Conservation (phyloP, 2,888 invertebrate species). For the Cheilosia vulpina region DNA sequence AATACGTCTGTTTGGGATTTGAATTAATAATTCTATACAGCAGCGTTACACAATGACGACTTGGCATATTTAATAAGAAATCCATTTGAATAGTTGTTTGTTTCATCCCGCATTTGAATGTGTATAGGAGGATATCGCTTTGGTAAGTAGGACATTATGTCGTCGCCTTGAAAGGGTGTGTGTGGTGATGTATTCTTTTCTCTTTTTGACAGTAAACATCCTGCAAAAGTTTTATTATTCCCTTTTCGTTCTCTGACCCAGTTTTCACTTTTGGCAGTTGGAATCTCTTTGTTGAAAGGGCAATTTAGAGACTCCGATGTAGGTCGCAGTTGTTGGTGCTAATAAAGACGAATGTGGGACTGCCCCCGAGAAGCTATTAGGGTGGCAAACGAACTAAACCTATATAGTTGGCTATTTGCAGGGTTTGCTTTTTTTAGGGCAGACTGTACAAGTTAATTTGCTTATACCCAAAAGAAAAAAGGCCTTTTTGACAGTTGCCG, state of each 20-base stretch:
- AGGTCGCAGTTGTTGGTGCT: not conserved
- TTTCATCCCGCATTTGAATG: not conserved
- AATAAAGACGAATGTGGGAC: not conserved
- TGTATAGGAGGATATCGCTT: not conserved
- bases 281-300: not conserved
- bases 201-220: conserved; percentile 6
- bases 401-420: too few relatives aligned
- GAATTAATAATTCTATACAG: not conserved
- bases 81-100: not conserved
- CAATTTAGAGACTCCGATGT: not conserved
- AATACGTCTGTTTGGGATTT: not conserved
- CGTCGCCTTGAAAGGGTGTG: conserved; percentile 1
- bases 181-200: not conserved
- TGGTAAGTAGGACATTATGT: not conserved
- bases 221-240: not conserved
- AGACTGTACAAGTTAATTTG: too few relatives aligned
- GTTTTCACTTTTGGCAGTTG: conserved; percentile 16
- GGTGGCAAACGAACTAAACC: not conserved
- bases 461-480: too few relatives aligned
- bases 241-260: conserved; percentile 5
- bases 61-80: not conserved
- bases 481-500: too few relatives aligned
- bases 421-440: too few relatives aligned
- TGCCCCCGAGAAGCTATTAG: not conserved
- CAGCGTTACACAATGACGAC: not conserved